These are phyloP conservation scores for Atopsyche davidsoni DNA, from an alignment of 1,140 invertebrate species.

Conservation along the genomic window DNA sequence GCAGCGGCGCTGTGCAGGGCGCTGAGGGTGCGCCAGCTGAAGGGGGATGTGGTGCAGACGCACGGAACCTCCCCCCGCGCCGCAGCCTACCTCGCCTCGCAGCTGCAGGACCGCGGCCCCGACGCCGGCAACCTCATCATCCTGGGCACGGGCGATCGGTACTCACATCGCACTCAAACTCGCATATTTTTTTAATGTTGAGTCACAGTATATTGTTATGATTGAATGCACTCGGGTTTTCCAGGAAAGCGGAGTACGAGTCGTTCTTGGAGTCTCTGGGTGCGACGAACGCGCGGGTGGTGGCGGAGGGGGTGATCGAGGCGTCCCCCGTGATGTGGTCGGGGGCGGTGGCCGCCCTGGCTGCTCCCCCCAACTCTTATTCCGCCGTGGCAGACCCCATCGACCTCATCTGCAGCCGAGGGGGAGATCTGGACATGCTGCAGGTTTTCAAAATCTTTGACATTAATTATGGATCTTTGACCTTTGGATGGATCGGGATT, in stretches of 20 bases:
- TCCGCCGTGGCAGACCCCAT: constrained; percentile 67
- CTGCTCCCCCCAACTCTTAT: constrained; percentile 69
- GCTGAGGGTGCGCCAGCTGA: constrained; percentile 55
- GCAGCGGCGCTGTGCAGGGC: constrained; percentile 63
- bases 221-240: too few relatives aligned
- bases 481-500: too few relatives aligned
- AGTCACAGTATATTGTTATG: too few relatives aligned
- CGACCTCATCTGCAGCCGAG: constrained; percentile 62
- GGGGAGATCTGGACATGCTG: constrained; percentile 61
- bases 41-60: constrained; percentile 67
- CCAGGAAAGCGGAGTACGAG: constrained; percentile 49
- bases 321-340: constrained; percentile 53
- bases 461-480: too few relatives aligned
- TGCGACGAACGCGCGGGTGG: constrained; percentile 52
- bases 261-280: constrained; percentile 46
- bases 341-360: constrained; percentile 64
- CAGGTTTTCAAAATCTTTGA: too few relatives aligned
- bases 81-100: constrained; percentile 63
- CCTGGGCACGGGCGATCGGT: constrained; percentile 51
- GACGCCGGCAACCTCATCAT: constrained; percentile 42
- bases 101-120: constrained; percentile 47
- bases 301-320: constrained; percentile 54
- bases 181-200: too few relatives aligned
- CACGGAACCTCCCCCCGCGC: constrained; percentile 68
- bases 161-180: too few relatives aligned